Base-by-base conservation (phyloP, 2,888 invertebrate species). In the Heliconius ismenius region DNA sequence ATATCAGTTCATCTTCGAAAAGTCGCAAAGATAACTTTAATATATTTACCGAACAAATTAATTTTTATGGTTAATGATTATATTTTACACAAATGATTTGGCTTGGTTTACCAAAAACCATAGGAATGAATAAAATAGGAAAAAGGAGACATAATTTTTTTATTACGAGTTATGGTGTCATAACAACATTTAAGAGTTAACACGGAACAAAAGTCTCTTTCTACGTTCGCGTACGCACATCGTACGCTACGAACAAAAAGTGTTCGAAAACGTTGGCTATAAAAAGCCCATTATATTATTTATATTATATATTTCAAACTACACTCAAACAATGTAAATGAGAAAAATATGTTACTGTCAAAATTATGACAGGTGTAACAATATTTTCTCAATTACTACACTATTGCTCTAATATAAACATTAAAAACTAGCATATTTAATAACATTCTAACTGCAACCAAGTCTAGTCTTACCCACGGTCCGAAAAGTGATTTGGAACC, bases 381-480 rank as follows among this genome's bases (percentile, higher is more conserved):
- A n/a, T 54, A 28, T 73, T 72, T 76, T 72, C 76, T 77, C 70
- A 77, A 69, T 79, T 43, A 75, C 39, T 10, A 68, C 28, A 43
- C 26, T 36, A 74, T 28, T 65, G 15, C 11, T 39, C 58, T 65
- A 76, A 43, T 24, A 24, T 67, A 67, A 43, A 67, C 39, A 67
- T 43, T 67, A 43, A 74, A 74, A 62, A 65, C 62, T 78, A 79
- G 75, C 76, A 75, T 76, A 73, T 74, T 79, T 36, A 28, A 69
- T 69, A 58, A 73, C 28, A 73, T 63, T 76, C 58, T 72, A 62
- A 72, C 62, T 70, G 70, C 70, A 74, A 70, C 64, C 76, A 78
- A 79, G 78, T 79, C 74, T 76, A 79, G 11, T 81, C 85, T 85
- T 83, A 86, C 86, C 85, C 73, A 81, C 26, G 54, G 72, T 81